Evolutionary conservation across 2,113 vertebrate species (phyloP).

Genomic region (Hydropotes inermis): DNA sequence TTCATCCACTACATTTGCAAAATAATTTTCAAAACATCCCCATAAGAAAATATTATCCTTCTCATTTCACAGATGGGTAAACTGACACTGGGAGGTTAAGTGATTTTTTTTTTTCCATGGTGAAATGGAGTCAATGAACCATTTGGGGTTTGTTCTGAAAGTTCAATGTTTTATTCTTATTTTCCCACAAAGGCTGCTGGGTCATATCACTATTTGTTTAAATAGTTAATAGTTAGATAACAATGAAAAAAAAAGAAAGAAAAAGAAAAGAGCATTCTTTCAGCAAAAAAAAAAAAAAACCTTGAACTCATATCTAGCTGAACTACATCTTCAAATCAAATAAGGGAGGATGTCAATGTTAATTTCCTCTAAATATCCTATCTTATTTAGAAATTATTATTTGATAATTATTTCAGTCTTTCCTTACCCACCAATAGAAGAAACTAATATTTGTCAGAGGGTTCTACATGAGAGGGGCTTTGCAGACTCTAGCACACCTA

Average conservation of each 20-base stretch:
- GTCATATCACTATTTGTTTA: not conserved
- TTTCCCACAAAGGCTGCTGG: not conserved
- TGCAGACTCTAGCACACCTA: not conserved
- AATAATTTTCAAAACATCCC: slow-evolving; percentile 65
- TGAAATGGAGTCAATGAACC: slow-evolving; percentile 63
- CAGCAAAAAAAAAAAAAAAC: not conserved
- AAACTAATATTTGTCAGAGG: not conserved
- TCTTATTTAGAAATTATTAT: not conserved
- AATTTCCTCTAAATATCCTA: not conserved
- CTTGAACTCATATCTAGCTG: not conserved
- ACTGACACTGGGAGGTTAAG: slow-evolving; percentile 64
- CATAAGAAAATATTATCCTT: slow-evolving; percentile 67
- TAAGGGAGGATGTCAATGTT: not conserved
- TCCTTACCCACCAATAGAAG: not conserved
- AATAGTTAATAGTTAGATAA: not conserved
- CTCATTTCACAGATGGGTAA: slow-evolving; percentile 73
- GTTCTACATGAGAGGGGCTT: not conserved
- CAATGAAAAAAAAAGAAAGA: not conserved
- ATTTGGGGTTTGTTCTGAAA: slow-evolving; percentile 48
- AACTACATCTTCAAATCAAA: not conserved
- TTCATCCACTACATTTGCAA: slow-evolving; percentile 57
- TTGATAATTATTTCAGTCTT: not conserved
- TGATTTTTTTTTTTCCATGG: slow-evolving; percentile 37
- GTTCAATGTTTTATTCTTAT: slow-evolving; percentile 43
- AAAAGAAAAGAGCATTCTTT: not conserved